phyloP scores from a whole-genome alignment of 2,888 invertebrate genomes.

The Balanococcus diminutus region DNA sequence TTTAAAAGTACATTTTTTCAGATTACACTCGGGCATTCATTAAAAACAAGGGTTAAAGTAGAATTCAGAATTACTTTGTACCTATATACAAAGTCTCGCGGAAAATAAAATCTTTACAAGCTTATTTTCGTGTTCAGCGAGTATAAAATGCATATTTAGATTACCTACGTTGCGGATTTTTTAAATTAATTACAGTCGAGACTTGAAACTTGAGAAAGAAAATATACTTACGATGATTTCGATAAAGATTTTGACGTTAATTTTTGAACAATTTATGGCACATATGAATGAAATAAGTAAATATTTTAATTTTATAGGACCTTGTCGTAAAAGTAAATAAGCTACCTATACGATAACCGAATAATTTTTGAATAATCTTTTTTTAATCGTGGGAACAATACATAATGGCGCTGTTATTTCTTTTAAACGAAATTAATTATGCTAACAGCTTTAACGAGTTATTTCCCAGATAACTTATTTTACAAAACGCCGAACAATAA shows the following conservation, averaged over 20 bases:
- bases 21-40: constrained; percentile 28
- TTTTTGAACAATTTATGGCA: neutral
- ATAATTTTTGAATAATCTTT: constrained; percentile 38
- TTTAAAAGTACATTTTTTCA: constrained; percentile 31
- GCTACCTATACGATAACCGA: neutral
- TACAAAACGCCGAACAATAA: neutral
- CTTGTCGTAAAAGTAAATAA: neutral
- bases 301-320: neutral
- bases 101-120: constrained; percentile 8
- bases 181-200: neutral
- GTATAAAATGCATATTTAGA: neutral
- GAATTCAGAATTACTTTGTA: constrained; percentile 20
- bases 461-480: neutral
- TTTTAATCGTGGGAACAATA: constrained; percentile 42
- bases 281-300: neutral
- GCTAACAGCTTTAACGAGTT: constrained; percentile 22
- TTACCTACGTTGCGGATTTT: neutral
- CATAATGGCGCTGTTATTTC: neutral
- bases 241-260: neutral
- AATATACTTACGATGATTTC: neutral
- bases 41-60: constrained; percentile 35
- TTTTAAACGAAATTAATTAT: constrained; percentile 23
- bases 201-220: neutral
- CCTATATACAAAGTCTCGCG: neutral
- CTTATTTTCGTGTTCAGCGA: neutral